These are phyloP conservation scores for Drosophila heteroneura DNA, from an alignment of 2,888 invertebrate genomes.

Conservation along the genomic window DNA sequence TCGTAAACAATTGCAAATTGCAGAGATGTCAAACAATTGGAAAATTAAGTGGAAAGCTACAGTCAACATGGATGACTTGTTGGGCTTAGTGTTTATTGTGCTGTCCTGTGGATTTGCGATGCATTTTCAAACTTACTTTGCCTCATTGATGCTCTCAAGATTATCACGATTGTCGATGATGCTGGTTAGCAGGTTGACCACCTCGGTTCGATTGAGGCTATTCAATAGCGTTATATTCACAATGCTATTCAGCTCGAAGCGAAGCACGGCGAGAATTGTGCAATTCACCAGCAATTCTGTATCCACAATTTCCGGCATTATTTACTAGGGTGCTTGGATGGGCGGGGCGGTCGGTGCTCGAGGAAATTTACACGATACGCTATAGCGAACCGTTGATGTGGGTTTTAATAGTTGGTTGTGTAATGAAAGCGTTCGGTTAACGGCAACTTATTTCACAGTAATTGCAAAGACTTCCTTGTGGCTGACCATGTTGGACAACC, in stretches of 20 bases:
- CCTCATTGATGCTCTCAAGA: constrained; percentile 80
- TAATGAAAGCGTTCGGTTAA: constrained; percentile 42
- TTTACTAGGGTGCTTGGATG: not conserved
- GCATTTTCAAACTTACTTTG: constrained; percentile 81
- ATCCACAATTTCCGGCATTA: constrained; percentile 84
- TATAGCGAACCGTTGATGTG: not conserved
- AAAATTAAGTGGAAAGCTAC: not conserved
- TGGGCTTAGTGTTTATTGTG: not conserved
- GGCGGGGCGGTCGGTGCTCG: not conserved
- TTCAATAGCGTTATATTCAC: constrained; percentile 80
- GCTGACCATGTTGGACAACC: constrained; percentile 8
- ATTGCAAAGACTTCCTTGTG: constrained; percentile 43
- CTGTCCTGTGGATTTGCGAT: not conserved
- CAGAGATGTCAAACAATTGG: constrained; percentile 1
- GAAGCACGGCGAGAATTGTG: constrained; percentile 83
- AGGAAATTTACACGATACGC: not conserved
- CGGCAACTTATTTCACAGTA: constrained; percentile 44
- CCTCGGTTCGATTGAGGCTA: constrained; percentile 82
- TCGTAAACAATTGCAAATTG: constrained; percentile 12
- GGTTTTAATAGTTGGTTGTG: constrained; percentile 41
- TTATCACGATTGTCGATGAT: constrained; percentile 83
- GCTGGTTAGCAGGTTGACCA: constrained; percentile 81
- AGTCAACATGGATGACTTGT: not conserved
- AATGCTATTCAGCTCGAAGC: constrained; percentile 80
- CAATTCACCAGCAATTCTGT: constrained; percentile 84